Evolutionary conservation across 2,888 invertebrate genomes (phyloP).

Genomic region (Nomada ruficornis): DNA sequence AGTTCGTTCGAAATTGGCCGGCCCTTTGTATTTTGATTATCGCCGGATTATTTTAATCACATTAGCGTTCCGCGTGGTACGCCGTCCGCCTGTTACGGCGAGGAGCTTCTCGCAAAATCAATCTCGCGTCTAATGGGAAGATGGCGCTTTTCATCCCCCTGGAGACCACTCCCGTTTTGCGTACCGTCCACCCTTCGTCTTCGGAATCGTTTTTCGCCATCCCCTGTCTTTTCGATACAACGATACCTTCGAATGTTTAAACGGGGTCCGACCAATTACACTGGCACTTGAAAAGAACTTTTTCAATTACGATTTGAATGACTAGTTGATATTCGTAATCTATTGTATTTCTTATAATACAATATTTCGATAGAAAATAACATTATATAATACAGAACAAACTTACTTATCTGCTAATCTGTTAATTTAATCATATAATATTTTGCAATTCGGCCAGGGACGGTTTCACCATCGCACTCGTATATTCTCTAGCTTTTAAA

Average conservation of each 20-base stretch:
- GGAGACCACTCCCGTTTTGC: constrained; percentile 71
- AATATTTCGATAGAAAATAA: too few species aligned
- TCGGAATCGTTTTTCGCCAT: constrained; percentile 49
- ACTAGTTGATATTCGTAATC: too few species aligned
- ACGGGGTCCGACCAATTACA: constrained; percentile 29
- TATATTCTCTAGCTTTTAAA: too few species aligned
- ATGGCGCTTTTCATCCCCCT: constrained; percentile 73
- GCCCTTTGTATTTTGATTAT: constrained; percentile 71
- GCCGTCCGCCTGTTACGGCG: constrained; percentile 68
- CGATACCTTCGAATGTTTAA: constrained; percentile 30
- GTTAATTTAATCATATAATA: too few species aligned
- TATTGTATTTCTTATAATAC: too few species aligned
- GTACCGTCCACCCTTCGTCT: constrained; percentile 60
- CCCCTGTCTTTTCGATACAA: constrained; percentile 43
- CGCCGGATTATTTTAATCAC: constrained; percentile 76
- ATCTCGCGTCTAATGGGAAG: constrained; percentile 77
- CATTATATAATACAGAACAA: too few species aligned
- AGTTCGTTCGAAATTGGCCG: constrained; percentile 61
- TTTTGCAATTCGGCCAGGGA: too few species aligned
- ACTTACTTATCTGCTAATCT: too few species aligned
- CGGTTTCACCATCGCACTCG: too few species aligned
- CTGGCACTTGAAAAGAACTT: background rate
- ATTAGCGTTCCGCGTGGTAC: constrained; percentile 69
- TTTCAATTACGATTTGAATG: background rate
- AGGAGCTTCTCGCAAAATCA: constrained; percentile 76